Conservation (phyloP, 2,797 vertebrate species). For the Chelon labrosus region DNA sequence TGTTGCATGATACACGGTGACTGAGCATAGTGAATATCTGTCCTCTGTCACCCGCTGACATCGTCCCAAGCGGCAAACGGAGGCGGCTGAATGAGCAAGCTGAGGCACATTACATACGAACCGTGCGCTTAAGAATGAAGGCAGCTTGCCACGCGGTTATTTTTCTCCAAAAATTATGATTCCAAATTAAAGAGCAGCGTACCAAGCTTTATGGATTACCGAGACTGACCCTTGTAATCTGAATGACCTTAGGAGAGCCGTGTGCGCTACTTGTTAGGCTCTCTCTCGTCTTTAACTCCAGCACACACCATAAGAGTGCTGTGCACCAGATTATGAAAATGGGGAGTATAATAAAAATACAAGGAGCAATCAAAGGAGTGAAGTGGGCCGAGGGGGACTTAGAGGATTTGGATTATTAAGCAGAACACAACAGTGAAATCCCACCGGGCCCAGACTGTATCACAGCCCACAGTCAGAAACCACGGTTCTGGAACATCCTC, state of each 20-base stretch:
- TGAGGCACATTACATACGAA: conserved; percentile 8
- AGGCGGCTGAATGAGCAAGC: conserved; percentile 3
- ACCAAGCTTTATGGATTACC: conserved; percentile 66
- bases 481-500: conserved; percentile 75
- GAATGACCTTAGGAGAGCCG: conserved; percentile 58
- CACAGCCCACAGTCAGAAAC: conserved; percentile 70
- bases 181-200: conserved; percentile 45
- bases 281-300: conserved; percentile 48
- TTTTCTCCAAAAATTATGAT: conserved; percentile 44
- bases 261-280: conserved; percentile 49
- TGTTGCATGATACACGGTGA: conserved; percentile 63
- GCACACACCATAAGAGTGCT: conserved; percentile 48
- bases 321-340: conserved; percentile 79
- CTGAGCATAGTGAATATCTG: conserved; percentile 64
- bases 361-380: conserved; percentile 81
- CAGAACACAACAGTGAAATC: conserved; percentile 80
- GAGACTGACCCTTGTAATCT: conserved; percentile 72
- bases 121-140: conserved; percentile 38
- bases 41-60: conserved; percentile 56
- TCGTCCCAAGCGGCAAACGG: conserved; percentile 36
- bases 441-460: conserved; percentile 67
- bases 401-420: conserved; percentile 85
- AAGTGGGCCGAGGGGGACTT: conserved; percentile 79
- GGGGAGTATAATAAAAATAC: conserved; percentile 77
- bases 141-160: conserved; percentile 16